Percentiles rank a stretch among this genome's conserved stretches.
Evolutionary conservation across 2,888 invertebrate species (phyloP).

Genomic region (Parelbella ahira): DNA sequence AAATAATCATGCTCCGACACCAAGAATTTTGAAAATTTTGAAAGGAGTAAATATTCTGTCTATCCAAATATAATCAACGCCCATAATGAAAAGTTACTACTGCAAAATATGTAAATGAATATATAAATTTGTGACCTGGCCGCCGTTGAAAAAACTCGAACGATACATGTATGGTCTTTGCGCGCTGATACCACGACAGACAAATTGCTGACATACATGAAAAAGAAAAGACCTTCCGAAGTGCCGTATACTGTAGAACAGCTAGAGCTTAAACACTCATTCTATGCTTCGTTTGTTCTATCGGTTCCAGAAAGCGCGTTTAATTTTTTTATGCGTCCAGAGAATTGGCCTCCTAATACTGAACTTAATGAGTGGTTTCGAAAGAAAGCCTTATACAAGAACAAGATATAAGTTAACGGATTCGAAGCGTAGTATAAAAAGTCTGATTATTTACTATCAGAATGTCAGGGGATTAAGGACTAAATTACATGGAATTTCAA

Average conservation of each 20-base stretch:
- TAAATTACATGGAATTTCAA: neutral
- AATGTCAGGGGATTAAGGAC: conserved; percentile 1
- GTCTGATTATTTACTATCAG: conserved; percentile 1
- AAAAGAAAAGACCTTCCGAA: conserved; percentile 1
- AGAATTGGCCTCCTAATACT: conserved; percentile 13
- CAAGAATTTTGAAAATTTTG: too few relatives aligned
- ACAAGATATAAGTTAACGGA: neutral
- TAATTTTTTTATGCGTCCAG: conserved; percentile 6
- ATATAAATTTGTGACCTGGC: neutral
- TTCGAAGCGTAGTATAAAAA: neutral
- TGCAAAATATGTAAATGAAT: too few relatives aligned
- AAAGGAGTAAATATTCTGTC: too few relatives aligned
- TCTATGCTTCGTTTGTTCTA: neutral
- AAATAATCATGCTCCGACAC: too few relatives aligned
- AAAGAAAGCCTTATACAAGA: neutral
- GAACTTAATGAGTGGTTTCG: conserved; percentile 4
- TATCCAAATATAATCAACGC: too few relatives aligned
- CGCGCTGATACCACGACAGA: neutral
- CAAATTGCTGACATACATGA: neutral
- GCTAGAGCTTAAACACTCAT: neutral
- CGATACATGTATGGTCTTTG: conserved; percentile 3
- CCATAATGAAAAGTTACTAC: too few relatives aligned
- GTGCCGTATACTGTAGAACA: neutral
- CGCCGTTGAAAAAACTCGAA: neutral
- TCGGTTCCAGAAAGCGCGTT: conserved; percentile 6